Percentiles rank a stretch among this genome's conserved stretches.
Conservation (phyloP, 2,113 vertebrate species). For the Lepus europaeus region DNA sequence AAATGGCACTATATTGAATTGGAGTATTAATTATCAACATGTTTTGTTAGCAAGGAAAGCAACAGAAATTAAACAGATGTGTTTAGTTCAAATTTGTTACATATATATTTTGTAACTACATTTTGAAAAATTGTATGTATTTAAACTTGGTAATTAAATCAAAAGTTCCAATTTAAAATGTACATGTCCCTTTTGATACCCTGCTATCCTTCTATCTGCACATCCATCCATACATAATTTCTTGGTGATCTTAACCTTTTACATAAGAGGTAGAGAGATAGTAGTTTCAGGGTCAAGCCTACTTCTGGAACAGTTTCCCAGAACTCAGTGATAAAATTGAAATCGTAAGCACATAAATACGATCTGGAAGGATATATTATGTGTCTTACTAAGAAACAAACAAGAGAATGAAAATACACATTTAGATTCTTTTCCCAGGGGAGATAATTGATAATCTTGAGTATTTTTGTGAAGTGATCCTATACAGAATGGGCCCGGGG, state of each 20-base stretch:
- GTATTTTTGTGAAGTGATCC: background rate
- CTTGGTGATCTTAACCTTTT: background rate
- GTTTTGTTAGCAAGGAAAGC: background rate
- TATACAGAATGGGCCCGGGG: background rate
- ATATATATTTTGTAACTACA: background rate
- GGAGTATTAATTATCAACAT: background rate
- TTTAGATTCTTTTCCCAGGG: background rate
- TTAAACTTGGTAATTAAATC: background rate
- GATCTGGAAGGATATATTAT: background rate
- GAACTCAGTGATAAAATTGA: background rate
- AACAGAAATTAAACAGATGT: background rate
- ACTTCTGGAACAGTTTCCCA: background rate
- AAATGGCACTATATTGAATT: background rate
- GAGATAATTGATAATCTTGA: background rate
- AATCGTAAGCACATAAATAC: background rate
- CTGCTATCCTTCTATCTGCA: background rate
- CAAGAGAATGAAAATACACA: background rate
- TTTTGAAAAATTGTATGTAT: background rate
- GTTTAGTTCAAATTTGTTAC: background rate
- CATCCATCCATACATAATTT: background rate
- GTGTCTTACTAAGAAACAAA: background rate
- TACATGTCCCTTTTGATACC: background rate
- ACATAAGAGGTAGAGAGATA: background rate
- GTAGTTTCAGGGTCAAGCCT: background rate
- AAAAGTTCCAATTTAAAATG: slow-evolving; percentile 30